A percentile compares a stretch with the other conserved stretches of the same genome.
Conservation (phyloP, 2,888 invertebrate genomes). For the Pelosia muscerda region DNA sequence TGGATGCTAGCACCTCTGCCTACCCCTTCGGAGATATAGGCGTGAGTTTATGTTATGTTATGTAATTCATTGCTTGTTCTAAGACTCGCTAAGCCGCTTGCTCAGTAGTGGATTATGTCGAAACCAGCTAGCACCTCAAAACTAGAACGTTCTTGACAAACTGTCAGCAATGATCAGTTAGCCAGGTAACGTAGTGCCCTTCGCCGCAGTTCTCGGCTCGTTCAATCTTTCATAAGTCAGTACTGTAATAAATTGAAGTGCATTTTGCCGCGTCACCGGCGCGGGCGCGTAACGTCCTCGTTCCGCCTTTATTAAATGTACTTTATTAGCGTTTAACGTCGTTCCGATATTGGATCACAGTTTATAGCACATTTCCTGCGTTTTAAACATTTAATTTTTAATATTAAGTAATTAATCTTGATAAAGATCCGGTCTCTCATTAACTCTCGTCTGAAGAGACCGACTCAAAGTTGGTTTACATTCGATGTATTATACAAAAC, state of each 20-base stretch:
- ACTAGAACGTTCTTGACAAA: too few relatives aligned
- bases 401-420: constrained; percentile 40
- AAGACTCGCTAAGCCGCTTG: too few relatives aligned
- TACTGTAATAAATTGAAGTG: constrained; percentile 55
- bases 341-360: constrained; percentile 53
- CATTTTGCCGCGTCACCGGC: constrained; percentile 33
- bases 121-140: too few relatives aligned
- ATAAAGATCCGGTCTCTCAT: too few relatives aligned
- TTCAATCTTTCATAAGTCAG: constrained; percentile 47
- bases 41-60: too few relatives aligned
- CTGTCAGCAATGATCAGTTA: background rate
- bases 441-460: too few relatives aligned
- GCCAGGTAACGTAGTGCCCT: background rate
- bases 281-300: constrained; percentile 16
- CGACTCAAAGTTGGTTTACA: too few relatives aligned
- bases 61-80: too few relatives aligned
- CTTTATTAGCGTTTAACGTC: constrained; percentile 53
- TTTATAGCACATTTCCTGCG: constrained; percentile 47
- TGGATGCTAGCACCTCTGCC: too few relatives aligned
- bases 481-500: too few relatives aligned
- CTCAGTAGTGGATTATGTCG: too few relatives aligned
- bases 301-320: constrained; percentile 49
- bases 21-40: background rate
- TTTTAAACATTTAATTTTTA: constrained; percentile 43
- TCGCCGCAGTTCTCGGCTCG: constrained; percentile 2